These are phyloP conservation scores for Centropus bengalensis DNA, from an alignment of 2,113 vertebrate genomes.

Conservation along the genomic window DNA sequence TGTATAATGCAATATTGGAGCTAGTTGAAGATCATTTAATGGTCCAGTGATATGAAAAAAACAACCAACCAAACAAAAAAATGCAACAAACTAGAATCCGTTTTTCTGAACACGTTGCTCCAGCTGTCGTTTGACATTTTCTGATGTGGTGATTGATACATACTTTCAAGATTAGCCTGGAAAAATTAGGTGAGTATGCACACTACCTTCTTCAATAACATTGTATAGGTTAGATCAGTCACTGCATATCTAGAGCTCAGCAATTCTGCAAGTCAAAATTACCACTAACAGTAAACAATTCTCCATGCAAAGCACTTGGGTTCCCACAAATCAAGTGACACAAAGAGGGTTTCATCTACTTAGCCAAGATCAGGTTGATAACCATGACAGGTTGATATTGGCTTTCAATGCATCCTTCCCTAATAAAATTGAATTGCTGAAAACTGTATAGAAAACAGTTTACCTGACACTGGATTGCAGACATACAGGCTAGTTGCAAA, in stretches of 20 bases:
- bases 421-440: conserved; percentile 30
- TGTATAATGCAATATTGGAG: accelerated
- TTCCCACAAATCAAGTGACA: conserved; percentile 31
- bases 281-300: conserved; percentile 20
- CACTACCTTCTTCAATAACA: not conserved
- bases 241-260: not conserved
- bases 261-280: conserved; percentile 29
- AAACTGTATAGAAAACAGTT: not conserved
- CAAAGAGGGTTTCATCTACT: conserved; percentile 34
- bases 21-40: not conserved
- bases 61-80: not conserved
- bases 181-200: not conserved
- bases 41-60: not conserved
- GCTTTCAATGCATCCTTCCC: conserved; percentile 27
- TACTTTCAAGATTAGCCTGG: not conserved
- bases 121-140: not conserved
- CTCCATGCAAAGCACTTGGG: conserved; percentile 40
- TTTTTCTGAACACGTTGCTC: not conserved
- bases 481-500: not conserved
- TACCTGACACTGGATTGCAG: not conserved
- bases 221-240: not conserved
- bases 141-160: not conserved
- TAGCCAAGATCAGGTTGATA: conserved; percentile 57
- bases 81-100: not conserved
- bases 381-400: conserved; percentile 39